Base-by-base conservation (phyloP, 2,888 invertebrate species). In the Drosophila affinis region DNA sequence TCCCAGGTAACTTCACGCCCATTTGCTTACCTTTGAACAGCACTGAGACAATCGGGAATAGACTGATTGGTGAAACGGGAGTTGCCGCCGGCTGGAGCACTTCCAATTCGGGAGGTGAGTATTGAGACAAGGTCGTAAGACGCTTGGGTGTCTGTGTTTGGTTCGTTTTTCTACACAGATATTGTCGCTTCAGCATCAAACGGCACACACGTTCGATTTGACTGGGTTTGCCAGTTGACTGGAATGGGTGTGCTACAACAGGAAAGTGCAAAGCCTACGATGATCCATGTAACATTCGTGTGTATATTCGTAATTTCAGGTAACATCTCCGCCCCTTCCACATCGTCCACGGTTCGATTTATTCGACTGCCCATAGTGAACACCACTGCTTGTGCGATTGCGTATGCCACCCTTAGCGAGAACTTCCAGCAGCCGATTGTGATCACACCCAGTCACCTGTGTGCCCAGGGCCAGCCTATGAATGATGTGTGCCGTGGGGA, bases 21-120 rank as follows among this genome's bases (percentile, higher is more conserved):
- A 92, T 94, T 77, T 94, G 94, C 85, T 87, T 94, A 77, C 94
- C 94, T 21, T 75, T 91, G 18, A 91, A 79, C 51, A 75, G 79
- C 2, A 83, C 87, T 27, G 76, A 76, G 45, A 61, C 70, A 5
- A 76, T 88, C 6, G 85, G 82, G 21, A 90, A 90, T 53, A 89
- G 92, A 54, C 93, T 94, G 53, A 92, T 92, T 9, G 93, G 93
- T 5, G 91, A 91, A 76, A 92, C 93, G 79, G 94, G 94, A 76
- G 93, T 94, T 56, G 95, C 95, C 1, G 95, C 96, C 6, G 96
- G 96, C 0, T 96, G 96, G 96, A 96, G 96, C 32, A 93, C 94
- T 79, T 95, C 94, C 79, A 95, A 94, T 47, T 94, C 95, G 90
- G 91, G 91, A 60, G 93, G 94, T 93, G 91, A 92, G 74, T 48